Conservation (phyloP, 2,113 vertebrate species). For the Meleagris gallopavo region DNA sequence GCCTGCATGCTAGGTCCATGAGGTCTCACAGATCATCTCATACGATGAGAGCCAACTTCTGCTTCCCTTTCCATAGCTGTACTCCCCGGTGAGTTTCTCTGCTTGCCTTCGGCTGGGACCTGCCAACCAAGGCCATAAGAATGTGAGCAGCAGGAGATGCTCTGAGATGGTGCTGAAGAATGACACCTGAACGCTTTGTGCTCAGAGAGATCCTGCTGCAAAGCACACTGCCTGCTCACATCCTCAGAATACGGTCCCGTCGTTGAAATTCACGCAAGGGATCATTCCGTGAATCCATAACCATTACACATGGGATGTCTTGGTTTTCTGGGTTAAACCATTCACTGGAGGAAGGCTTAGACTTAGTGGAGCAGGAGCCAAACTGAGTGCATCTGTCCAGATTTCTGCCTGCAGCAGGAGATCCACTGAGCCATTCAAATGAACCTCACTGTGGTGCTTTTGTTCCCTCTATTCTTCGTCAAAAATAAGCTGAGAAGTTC, state of each 20-base stretch:
- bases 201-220: neutral
- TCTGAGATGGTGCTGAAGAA: neutral
- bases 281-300: neutral
- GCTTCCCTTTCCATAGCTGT: neutral
- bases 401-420: neutral
- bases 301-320: neutral
- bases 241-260: neutral
- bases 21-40: neutral
- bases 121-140: neutral
- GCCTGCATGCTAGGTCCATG: neutral
- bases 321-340: neutral
- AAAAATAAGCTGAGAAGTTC: neutral
- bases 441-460: neutral
- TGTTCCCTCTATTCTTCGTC: neutral
- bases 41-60: neutral
- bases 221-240: neutral
- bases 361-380: neutral
- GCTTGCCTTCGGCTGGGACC: neutral
- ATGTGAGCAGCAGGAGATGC: neutral
- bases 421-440: fast-evolving
- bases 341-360: neutral
- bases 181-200: neutral
- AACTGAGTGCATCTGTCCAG: neutral
- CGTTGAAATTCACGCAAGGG: neutral
- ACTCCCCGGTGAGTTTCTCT: neutral